These are phyloP conservation scores for Heliconius ethilla DNA, from an alignment of 2,888 invertebrate species.

Conservation along the genomic window DNA sequence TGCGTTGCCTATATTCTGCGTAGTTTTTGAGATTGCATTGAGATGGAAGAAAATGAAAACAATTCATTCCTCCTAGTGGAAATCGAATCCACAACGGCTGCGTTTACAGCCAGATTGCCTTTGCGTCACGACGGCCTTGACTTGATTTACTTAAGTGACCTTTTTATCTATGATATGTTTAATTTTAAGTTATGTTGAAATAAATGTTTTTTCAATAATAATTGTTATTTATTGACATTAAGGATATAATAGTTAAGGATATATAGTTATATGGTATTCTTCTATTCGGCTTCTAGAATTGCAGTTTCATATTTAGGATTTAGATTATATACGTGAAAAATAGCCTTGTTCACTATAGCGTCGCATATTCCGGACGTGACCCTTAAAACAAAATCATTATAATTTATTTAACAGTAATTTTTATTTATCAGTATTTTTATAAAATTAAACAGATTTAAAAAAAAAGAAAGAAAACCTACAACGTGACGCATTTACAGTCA, in stretches of 20 bases:
- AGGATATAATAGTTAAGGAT: slow-evolving; percentile 25
- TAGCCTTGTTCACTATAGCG: slow-evolving; percentile 75
- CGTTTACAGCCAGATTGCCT: no score
- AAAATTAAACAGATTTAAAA: no score
- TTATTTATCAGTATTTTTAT: no score
- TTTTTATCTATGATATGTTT: slow-evolving; percentile 22
- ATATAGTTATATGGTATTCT: slow-evolving; percentile 3
- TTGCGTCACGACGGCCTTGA: not conserved
- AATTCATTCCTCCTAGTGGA: not conserved
- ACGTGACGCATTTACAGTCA: not conserved
- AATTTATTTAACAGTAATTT: not conserved
- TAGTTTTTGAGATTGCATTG: not conserved
- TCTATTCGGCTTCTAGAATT: slow-evolving; percentile 66
- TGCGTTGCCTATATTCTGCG: not conserved
- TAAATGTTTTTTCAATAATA: slow-evolving; percentile 17
- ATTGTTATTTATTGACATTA: slow-evolving; percentile 20
- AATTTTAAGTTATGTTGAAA: slow-evolving; percentile 1
- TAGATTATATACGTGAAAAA: slow-evolving; percentile 68
- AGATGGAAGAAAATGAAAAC: not conserved
- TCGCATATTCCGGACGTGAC: slow-evolving; percentile 77
- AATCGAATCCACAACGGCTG: no score
- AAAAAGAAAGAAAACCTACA: not conserved
- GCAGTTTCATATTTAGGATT: slow-evolving; percentile 60
- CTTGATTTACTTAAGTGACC: not conserved
- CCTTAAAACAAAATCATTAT: slow-evolving; percentile 51